These are phyloP conservation scores for mouse (Mus musculus) DNA, from an alignment of 2,113 vertebrate species.

Conservation along the genomic window DNA sequence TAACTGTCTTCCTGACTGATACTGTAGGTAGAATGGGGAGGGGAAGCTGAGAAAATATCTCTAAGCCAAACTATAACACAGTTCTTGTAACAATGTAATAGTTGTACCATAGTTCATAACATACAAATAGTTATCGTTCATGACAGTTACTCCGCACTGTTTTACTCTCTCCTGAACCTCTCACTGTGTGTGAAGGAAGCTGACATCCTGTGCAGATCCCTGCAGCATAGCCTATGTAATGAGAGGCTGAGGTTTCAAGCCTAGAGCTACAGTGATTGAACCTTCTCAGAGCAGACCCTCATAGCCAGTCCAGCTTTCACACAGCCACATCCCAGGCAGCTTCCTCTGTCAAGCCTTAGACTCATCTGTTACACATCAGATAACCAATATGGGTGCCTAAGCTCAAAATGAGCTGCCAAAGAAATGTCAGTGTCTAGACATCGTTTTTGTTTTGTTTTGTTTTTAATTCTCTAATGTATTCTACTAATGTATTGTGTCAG, in stretches of 20 bases:
- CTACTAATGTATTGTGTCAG: neutral
- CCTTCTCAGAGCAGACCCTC: neutral
- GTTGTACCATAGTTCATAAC: neutral
- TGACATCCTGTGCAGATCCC: neutral
- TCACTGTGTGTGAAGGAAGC: neutral
- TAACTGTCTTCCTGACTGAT: neutral
- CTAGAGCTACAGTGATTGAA: neutral
- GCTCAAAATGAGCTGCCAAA: neutral
- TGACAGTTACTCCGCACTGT: neutral
- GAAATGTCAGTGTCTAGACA: neutral
- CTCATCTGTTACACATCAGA: neutral
- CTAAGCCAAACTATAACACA: neutral
- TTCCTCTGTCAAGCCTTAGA: neutral
- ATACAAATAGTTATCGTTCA: no score
- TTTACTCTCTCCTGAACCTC: neutral
- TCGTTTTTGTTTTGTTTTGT: neutral
- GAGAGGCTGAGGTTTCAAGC: neutral
- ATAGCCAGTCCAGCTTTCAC: neutral
- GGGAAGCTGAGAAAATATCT: neutral
- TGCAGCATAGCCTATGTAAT: neutral
- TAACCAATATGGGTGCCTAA: neutral
- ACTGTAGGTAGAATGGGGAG: neutral
- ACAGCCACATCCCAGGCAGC: neutral
- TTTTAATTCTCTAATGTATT: constrained; percentile 1
- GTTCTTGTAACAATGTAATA: neutral